Evolutionary conservation across 2,888 invertebrate genomes (phyloP), one percentile per base, ranked within the genome.

Genomic region (Cactoblastis cactorum): DNA sequence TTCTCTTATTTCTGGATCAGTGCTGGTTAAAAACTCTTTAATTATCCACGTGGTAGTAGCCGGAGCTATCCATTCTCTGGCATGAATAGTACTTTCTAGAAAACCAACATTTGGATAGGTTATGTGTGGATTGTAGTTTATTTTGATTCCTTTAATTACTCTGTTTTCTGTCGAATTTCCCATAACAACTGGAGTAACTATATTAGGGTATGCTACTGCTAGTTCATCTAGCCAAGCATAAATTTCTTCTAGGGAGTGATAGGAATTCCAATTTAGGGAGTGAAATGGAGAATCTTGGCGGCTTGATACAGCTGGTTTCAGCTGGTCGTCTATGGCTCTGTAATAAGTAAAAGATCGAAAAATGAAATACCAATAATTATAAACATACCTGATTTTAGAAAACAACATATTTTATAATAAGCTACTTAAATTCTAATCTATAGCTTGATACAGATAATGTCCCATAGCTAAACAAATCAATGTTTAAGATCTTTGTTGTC

Each of bases 1-100:
- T 28, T 28, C 28, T 28, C 28, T 28, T 9, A 28, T 28, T 28
- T 28, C 28, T 28, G 28, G 62, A 57, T 94, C 88, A 0, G 73
- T 74, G 35, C 92, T 93, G 0, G 91, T 92, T 12, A 95, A 70
- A 46, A 95, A 77, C 74, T 94, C 90, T 60, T 95, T 93, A 4
- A 95, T 91, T 35, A 95, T 90, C 87, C 92, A 94, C 0, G 93
- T 92, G 0, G 92, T 91, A 5, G 92, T 91, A 0, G 94, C 92
- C 1, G 93, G 88, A 0, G 91, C 82, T 17, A 94, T 93, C 94
- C 94, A 96, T 79, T 96, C 96, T 39, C 95, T 91, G 0, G 94
- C 93, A 70, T 95, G 94, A 50, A 94, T 92, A 3, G 90, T 88
- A 14, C 89, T 91, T 74, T 93, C 93, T 45, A 93, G 84, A 41